Base-by-base conservation (phyloP, 2,888 invertebrate genomes). In the Drosophila meridionalis region DNA sequence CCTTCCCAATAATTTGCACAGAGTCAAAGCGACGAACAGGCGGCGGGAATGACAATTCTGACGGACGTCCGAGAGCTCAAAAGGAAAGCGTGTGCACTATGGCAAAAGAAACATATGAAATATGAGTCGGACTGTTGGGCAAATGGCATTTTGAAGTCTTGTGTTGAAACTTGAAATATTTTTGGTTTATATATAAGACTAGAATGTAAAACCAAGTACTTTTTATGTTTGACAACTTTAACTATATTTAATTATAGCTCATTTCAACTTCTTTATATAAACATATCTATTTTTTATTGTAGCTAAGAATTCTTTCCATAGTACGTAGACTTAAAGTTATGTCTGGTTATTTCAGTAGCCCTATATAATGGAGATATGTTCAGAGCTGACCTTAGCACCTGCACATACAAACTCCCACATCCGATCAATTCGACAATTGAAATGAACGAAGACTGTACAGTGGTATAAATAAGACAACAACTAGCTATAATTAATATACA, bases 1-100 rank as follows among this genome's bases (percentile, higher is more conserved):
- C 52, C 52, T 34, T 34, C 32, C 50, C 81, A 86, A 87, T 83
- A 81, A 87, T 87, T 89, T 82, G 87, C 85, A 80, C 79, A 77
- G 82, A 77, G 82, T 78, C 78, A 81, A 70, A 80, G 20, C 32
- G 38, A 14, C 38, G 28, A 28, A 40, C 55, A n/a, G 38, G 58
- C 30, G 9, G 64, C 60, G 66, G 62, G 69, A 64, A 4, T 9
- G 43, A 52, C 55, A 47, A 47, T 47, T 47, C 47, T 12, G 47
- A 60, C 69, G 60, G 71, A 64, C 76, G 62, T 65, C 62, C 72
- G 72, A 72, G 72, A 67, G 68, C 56, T 58, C 56, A 60, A 61
- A 77, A 47, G 50, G 42, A 73, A 59, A 73, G 20, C 32, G 38
- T 36, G n/a, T 42, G 48, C 42, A 67, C 69, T 11, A 14, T 68